Conservation (phyloP, 92 coral and sea anemone genomes). For the Umimayanthus chanpuru region DNA sequence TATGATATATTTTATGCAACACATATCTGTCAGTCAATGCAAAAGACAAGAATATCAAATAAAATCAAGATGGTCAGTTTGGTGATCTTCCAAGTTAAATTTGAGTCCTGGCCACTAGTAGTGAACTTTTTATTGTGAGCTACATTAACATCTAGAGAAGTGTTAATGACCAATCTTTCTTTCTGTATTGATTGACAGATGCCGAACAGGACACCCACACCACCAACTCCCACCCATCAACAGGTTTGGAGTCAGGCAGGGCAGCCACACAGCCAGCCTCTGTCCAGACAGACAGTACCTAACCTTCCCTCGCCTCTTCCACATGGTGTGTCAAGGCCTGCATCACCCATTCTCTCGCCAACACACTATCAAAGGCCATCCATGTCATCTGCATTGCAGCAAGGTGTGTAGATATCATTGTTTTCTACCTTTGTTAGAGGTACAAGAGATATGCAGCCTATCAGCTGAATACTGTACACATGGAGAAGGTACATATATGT, state of each 20-base stretch:
- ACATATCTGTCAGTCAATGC: too few relatives aligned
- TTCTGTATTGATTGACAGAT: conserved; percentile 18
- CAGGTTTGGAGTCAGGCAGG: conserved; percentile 72
- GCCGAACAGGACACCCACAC: conserved; percentile 75
- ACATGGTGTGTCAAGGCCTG: conserved; percentile 14
- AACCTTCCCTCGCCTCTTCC: conserved; percentile 21
- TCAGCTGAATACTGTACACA: neutral
- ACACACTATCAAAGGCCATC: conserved; percentile 15
- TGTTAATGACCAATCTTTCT: neutral
- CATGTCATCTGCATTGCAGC: conserved; percentile 29
- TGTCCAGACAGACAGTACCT: conserved; percentile 19
- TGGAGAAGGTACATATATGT: neutral
- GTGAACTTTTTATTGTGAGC: neutral
- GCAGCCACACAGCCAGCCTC: conserved; percentile 36
- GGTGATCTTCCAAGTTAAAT: too few relatives aligned
- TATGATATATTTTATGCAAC: too few relatives aligned
- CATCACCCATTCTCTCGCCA: conserved; percentile 25
- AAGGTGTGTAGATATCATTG: neutral
- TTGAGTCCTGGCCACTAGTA: too few relatives aligned
- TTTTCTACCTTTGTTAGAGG: neutral
- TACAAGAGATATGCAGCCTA: neutral
- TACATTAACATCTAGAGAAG: too few relatives aligned
- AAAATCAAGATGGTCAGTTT: too few relatives aligned
- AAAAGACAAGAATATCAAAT: too few relatives aligned
- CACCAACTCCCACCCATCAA: conserved; percentile 65